Conservation (phyloP, 2,797 vertebrate species). For the Sebastes vulpes region DNA sequence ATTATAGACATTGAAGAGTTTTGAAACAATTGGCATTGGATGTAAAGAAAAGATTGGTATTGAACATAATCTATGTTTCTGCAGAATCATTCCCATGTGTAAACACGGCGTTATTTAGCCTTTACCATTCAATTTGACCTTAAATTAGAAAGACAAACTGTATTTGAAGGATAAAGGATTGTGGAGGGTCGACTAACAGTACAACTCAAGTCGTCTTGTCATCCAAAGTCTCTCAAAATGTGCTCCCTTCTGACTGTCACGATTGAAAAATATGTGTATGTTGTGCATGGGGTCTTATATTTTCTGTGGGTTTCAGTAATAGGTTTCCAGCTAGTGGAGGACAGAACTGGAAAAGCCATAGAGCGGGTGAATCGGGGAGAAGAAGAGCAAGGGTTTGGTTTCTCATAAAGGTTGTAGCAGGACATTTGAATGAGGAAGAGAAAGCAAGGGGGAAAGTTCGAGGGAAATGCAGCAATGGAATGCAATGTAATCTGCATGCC, state of each 20-base stretch:
- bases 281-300: not conserved
- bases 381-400: not conserved
- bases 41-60: not conserved
- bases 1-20: not conserved
- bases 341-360: not conserved
- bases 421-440: slow-evolving; percentile 10
- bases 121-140: not conserved
- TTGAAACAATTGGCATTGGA: not conserved
- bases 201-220: not conserved
- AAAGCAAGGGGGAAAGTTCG: slow-evolving; percentile 7
- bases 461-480: slow-evolving; percentile 40
- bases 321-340: not conserved
- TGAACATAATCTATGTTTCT: not conserved
- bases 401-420: not conserved
- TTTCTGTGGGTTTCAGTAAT: not conserved
- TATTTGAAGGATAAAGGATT: not conserved
- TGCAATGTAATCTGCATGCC: slow-evolving; percentile 60
- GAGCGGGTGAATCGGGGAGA: not conserved
- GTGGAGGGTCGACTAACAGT: not conserved
- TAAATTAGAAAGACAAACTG: not conserved
- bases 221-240: not conserved
- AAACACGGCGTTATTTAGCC: not conserved
- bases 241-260: not conserved
- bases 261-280: not conserved
- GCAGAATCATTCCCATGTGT: not conserved